These are phyloP conservation scores for Cecropterus lyciades DNA, from an alignment of 1,140 invertebrate species.

Conservation along the genomic window DNA sequence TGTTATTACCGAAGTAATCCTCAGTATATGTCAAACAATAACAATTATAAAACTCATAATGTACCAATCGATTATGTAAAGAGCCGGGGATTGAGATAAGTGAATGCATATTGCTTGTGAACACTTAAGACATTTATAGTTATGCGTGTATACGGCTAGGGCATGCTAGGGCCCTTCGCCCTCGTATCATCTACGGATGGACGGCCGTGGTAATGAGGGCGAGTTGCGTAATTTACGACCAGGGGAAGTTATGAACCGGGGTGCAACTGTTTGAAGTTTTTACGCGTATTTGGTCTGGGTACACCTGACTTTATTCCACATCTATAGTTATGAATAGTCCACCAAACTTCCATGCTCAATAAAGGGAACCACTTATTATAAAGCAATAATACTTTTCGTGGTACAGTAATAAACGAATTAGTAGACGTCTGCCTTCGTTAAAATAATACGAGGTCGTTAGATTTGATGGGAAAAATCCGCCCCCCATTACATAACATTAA, in stretches of 20 bases:
- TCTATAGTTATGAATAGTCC: conserved; percentile 2
- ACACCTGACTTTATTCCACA: conserved; percentile 25
- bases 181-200: conserved; percentile 66
- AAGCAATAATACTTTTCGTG: conserved; percentile 37
- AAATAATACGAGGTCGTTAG: conserved; percentile 40
- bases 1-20: no score
- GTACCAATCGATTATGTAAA: not conserved
- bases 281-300: conserved; percentile 63
- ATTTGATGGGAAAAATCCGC: conserved; percentile 41
- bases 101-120: conserved; percentile 43
- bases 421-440: conserved; percentile 34
- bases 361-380: conserved; percentile 29
- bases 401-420: conserved; percentile 33
- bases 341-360: conserved; percentile 23
- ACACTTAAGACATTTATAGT: conserved; percentile 36
- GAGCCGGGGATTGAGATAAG: not conserved
- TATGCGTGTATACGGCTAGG: conserved; percentile 42
- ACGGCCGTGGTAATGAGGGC: conserved; percentile 70
- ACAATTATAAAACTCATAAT: no score
- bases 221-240: conserved; percentile 69
- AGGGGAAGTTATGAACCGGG: conserved; percentile 51
- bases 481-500: conserved; percentile 43
- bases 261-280: conserved; percentile 76
- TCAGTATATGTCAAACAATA: no score
- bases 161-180: conserved; percentile 50